A percentile compares a stretch with the other conserved stretches of the same genome.
Evolutionary conservation across 2,888 invertebrate genomes (phyloP).

Genomic region (Alviniconcha strummeri): DNA sequence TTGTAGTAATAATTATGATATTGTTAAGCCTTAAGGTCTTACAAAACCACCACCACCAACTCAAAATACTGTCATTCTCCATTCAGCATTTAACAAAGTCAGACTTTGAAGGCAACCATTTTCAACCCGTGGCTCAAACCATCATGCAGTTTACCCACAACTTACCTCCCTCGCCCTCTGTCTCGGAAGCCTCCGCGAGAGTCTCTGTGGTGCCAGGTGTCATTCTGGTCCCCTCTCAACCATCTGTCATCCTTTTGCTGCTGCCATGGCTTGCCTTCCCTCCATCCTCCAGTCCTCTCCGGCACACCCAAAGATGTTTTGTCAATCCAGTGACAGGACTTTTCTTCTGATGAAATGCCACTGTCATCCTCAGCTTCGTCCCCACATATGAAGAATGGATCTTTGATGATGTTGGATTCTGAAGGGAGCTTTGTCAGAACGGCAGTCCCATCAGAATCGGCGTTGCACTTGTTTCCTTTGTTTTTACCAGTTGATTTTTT

Average conservation of each 20-base stretch:
- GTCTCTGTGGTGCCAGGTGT: no score
- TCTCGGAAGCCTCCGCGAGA: background rate
- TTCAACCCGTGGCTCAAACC: no score
- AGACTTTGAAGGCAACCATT: no score
- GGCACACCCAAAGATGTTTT: no score
- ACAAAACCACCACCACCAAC: no score
- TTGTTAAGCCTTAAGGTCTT: no score
- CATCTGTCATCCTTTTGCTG: conserved; percentile 1
- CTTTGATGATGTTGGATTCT: conserved; percentile 30
- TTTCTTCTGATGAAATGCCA: background rate
- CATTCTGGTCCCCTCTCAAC: background rate
- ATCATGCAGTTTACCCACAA: no score
- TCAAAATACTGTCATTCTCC: no score
- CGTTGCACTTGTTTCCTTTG: background rate
- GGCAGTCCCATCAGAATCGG: background rate
- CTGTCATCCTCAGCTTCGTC: background rate
- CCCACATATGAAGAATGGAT: conserved; percentile 38
- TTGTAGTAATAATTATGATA: no score
- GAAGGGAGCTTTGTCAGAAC: background rate
- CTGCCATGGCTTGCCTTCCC: background rate
- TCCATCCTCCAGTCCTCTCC: background rate
- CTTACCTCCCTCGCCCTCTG: conserved; percentile 5
- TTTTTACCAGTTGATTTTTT: background rate
- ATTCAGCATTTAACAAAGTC: no score
- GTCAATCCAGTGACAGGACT: background rate